These are phyloP conservation scores for Planiliza haematocheilus DNA, from an alignment of 2,113 vertebrate species.

Conservation along the genomic window DNA sequence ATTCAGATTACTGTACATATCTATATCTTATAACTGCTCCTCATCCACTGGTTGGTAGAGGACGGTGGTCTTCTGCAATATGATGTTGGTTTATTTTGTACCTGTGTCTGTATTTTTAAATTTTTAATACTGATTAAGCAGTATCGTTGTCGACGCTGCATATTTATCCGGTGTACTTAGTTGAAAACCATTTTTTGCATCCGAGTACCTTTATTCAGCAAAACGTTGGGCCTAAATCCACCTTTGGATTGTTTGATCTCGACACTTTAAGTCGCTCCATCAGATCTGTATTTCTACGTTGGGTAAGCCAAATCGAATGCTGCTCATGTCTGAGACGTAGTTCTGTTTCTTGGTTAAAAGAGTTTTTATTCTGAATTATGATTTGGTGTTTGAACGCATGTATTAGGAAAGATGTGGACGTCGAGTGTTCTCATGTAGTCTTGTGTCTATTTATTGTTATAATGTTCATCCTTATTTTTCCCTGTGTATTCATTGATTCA, in stretches of 20 bases:
- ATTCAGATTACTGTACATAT: constrained; percentile 44
- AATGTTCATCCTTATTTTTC: constrained; percentile 19
- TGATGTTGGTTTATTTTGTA: constrained; percentile 30
- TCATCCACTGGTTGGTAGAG: constrained; percentile 69
- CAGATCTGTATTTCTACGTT: constrained; percentile 23
- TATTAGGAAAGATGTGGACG: constrained; percentile 46
- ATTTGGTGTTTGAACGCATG: constrained; percentile 45
- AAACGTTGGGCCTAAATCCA: constrained; percentile 25
- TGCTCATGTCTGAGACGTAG: constrained; percentile 39
- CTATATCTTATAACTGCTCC: constrained; percentile 27
- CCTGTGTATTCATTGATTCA: constrained; percentile 48
- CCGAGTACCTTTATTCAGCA: constrained; percentile 14
- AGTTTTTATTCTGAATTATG: constrained; percentile 36
- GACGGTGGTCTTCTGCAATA: constrained; percentile 48
- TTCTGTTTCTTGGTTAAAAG: constrained; percentile 1
- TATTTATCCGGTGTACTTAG: constrained; percentile 11
- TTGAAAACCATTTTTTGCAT: constrained; percentile 11
- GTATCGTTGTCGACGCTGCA: constrained; percentile 11
- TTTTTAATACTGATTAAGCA: constrained; percentile 42
- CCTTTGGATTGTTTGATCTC: constrained; percentile 22
- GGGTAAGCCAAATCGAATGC: constrained; percentile 56
- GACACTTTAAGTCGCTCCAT: constrained; percentile 36
- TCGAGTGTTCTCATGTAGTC: constrained; percentile 52
- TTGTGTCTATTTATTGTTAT: constrained; percentile 69
- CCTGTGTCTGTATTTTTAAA: constrained; percentile 31